A percentile compares a stretch with the other conserved stretches of the same genome.
Evolutionary conservation across 2,888 invertebrate genomes (phyloP).

Genomic region (Cyaniris semiargus): DNA sequence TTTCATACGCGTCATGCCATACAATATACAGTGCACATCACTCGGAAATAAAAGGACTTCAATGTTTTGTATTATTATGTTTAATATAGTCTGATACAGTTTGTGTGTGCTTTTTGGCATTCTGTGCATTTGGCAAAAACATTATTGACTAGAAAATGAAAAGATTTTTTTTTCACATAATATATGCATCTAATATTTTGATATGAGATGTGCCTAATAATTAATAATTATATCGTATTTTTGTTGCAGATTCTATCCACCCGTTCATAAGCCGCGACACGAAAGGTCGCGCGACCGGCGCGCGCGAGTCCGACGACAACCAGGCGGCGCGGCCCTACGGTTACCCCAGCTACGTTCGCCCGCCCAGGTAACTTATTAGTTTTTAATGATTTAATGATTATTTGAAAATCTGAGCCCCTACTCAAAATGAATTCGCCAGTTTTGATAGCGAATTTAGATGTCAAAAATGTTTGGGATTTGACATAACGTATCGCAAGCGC

Average conservation of each 20-base stretch:
- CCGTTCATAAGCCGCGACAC: conserved; percentile 37
- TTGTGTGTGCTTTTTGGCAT: too few relatives aligned
- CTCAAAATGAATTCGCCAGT: too few relatives aligned
- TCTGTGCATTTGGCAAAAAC: too few relatives aligned
- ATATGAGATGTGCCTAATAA: too few relatives aligned
- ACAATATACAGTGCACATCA: neutral
- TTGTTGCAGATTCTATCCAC: conserved; percentile 33
- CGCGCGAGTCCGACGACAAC: conserved; percentile 38
- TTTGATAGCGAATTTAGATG: too few relatives aligned
- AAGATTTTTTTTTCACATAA: neutral
- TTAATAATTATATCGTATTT: neutral
- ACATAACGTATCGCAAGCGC: too few relatives aligned
- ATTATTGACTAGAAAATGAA: too few relatives aligned
- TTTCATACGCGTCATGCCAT: neutral
- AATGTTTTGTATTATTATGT: neutral
- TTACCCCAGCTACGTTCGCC: conserved; percentile 40
- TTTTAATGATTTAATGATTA: neutral
- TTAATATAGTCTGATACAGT: too few relatives aligned
- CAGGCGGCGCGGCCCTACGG: conserved; percentile 44
- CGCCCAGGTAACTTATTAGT: conserved; percentile 33
- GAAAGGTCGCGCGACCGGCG: conserved; percentile 31
- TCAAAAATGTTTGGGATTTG: too few relatives aligned
- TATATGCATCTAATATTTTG: neutral
- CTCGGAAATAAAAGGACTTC: neutral
- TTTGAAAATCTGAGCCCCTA: too few relatives aligned